Conservation (phyloP, 2,888 invertebrate genomes). For the Dasypogon diadema region DNA sequence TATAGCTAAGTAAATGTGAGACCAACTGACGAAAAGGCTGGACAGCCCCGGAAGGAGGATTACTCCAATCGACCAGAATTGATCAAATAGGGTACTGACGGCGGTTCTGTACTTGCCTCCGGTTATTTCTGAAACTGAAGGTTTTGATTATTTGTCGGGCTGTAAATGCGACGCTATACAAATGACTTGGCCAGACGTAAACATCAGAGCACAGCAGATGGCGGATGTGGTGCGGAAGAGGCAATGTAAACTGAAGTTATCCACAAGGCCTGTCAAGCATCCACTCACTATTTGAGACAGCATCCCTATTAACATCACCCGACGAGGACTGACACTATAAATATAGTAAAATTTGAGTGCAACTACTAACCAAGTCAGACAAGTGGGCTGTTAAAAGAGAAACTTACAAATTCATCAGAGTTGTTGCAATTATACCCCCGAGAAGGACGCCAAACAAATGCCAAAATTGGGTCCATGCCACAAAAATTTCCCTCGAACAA, state of each 20-base stretch:
- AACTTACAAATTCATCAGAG: constrained; percentile 64
- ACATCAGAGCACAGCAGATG: constrained; percentile 68
- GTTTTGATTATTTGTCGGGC: constrained; percentile 6
- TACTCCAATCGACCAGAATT: constrained; percentile 69
- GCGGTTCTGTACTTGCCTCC: constrained; percentile 66
- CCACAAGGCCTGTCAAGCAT: constrained; percentile 66
- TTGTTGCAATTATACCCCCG: constrained; percentile 67
- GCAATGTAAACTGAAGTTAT: constrained; percentile 67
- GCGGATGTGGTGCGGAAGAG: constrained; percentile 68
- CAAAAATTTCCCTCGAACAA: constrained; percentile 67
- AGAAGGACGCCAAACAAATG: constrained; percentile 69
- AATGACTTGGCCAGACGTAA: constrained; percentile 68
- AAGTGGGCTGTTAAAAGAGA: neutral
- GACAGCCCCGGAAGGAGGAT: constrained; percentile 67
- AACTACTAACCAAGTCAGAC: neutral
- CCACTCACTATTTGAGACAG: constrained; percentile 67
- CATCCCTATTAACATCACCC: constrained; percentile 67
- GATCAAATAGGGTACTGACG: constrained; percentile 67
- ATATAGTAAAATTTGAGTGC: neutral
- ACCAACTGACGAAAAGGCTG: constrained; percentile 67
- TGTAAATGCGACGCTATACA: constrained; percentile 62
- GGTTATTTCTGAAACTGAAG: constrained; percentile 67
- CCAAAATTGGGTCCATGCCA: constrained; percentile 69
- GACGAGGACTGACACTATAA: constrained; percentile 66
- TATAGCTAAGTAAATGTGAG: constrained; percentile 68